A percentile compares a stretch with the other conserved stretches of the same genome.
These are phyloP conservation scores for Eulemur mongoz DNA, from an alignment of 2,797 vertebrate species.

Conservation along the genomic window DNA sequence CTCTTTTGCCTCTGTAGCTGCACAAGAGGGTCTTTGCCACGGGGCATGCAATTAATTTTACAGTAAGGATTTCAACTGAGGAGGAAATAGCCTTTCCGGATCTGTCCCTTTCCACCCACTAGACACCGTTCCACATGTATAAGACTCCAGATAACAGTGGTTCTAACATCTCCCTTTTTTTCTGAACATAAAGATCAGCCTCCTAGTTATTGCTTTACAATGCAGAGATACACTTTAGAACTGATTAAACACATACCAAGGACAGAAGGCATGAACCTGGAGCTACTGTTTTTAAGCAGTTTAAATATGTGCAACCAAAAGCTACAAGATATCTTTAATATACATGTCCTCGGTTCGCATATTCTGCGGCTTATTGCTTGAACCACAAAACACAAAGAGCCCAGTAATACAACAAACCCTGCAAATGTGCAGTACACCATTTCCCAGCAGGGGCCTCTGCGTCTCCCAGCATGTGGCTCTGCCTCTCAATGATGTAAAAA, in stretches of 20 bases:
- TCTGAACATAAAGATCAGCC: conserved; percentile 19
- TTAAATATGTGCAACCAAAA: conserved; percentile 54
- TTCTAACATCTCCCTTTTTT: not conserved
- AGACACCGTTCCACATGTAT: not conserved
- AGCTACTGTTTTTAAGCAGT: conserved; percentile 44
- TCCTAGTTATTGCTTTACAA: conserved; percentile 11
- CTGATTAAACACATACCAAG: conserved; percentile 36
- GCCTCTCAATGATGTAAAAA: conserved; percentile 40
- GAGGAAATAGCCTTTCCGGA: not conserved
- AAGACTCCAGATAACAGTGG: not conserved
- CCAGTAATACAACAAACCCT: not conserved
- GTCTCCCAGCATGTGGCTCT: conserved; percentile 18
- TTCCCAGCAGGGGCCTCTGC: conserved; percentile 53
- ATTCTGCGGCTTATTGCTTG: conserved; percentile 30
- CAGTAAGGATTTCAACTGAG: not conserved
- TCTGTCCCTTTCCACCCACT: not conserved
- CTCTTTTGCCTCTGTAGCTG: not conserved
- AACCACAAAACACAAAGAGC: conserved; percentile 32
- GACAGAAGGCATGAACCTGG: conserved; percentile 21
- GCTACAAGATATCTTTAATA: conserved; percentile 1
- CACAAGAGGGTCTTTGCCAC: not conserved
- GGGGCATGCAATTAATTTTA: not conserved
- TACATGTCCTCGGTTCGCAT: conserved; percentile 19
- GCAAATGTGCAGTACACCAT: conserved; percentile 50
- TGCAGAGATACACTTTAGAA: not conserved